Conservation (phyloP, 2,797 vertebrate genomes). For the Poecile montanus region DNA sequence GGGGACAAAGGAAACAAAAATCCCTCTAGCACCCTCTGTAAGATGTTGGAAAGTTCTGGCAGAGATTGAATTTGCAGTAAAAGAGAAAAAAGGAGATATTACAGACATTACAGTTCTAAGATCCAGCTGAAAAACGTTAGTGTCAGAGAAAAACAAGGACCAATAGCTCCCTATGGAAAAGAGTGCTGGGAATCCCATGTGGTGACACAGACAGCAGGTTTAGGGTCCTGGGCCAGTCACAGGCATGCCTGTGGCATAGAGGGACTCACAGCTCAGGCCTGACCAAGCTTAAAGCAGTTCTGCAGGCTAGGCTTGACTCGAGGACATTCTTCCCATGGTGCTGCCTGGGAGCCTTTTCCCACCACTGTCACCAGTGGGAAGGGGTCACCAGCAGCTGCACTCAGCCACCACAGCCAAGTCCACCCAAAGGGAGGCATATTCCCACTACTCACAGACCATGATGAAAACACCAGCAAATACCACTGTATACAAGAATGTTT, state of each 20-base stretch:
- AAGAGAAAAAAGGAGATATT: not conserved
- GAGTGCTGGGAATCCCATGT: not conserved
- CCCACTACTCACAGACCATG: rapidly evolving
- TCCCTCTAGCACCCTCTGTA: not conserved
- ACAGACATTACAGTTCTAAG: not conserved
- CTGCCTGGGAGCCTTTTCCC: not conserved
- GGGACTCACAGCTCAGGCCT: rapidly evolving
- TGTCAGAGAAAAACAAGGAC: not conserved
- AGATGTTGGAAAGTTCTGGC: not conserved
- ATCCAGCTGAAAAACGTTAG: not conserved
- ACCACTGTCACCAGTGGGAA: not conserved
- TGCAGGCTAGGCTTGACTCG: not conserved
- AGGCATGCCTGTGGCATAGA: not conserved
- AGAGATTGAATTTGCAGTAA: not conserved
- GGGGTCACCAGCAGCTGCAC: not conserved
- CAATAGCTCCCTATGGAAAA: not conserved
- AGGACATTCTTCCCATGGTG: not conserved
- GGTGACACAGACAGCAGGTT: not conserved
- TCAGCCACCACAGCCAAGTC: not conserved
- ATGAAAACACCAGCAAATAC: not conserved
- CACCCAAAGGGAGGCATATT: rapidly evolving
- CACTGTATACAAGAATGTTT: not conserved
- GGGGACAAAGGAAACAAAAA: not conserved
- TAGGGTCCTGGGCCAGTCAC: not conserved
- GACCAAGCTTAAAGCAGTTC: not conserved